Base-by-base conservation (phyloP, 92 coral and sea anemone genomes). In the Isaurus tuberculatus region DNA sequence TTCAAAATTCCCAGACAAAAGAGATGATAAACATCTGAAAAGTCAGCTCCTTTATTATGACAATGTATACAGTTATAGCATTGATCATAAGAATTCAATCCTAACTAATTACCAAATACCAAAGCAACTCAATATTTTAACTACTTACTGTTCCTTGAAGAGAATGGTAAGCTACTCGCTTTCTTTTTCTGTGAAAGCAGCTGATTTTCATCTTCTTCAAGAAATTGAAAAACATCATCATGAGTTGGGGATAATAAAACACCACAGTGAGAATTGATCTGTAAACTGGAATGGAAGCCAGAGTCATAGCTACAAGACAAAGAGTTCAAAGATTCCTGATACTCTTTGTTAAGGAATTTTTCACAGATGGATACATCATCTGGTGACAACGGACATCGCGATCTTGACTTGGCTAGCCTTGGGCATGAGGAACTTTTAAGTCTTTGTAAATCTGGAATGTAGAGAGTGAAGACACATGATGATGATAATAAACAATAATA, bases 311-410 rank as follows among this genome's bases (percentile, higher is more conserved):
- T 72, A 19, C 2, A 37, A 27, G 51, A 75, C 11, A 49, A 5
- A 19, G 51, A 8, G 25, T 36, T 23, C 6, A 40, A 61, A 1
- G 85, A 58, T 26, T 32, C 27, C 28, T 46, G 43, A 0, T 43
- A 73, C 26, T 51, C 64, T 20, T 67, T 49, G 17, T 11, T 49
- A 51, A 84, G 83, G 29, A 79, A 66, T 5, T 48, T 66, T 79
- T 88, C 91, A 25, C 81, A 73, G 10, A 78, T 53, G 4, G 34
- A 82, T 19, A 48, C 77, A 34, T 88, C 91, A 88, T 88, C 77
- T 17, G 58, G 70, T 26, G 91, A 88, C 20, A 88, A 44, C 11
- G 91, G 91, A 19, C 91, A 80, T 13, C 91, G 86, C 16, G 85
- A 79, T 63, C 91, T 37, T 31, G 84, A 67, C 51, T 51, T 63